Conservation (phyloP, 2,888 invertebrate species). For the Andricus quercusramuli region DNA sequence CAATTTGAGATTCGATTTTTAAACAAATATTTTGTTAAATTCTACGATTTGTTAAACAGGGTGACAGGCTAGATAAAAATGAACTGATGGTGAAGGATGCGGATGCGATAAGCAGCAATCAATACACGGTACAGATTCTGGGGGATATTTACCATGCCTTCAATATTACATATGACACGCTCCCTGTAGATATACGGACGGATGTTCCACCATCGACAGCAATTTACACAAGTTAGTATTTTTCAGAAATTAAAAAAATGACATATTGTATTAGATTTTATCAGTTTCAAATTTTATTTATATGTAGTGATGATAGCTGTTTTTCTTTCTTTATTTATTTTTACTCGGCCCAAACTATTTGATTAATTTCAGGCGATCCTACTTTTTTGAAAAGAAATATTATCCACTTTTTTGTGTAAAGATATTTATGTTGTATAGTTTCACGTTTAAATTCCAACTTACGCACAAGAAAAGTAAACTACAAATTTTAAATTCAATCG, state of each 20-base stretch:
- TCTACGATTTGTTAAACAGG: constrained; percentile 66
- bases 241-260: background rate
- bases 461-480: no score
- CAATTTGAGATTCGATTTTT: no score
- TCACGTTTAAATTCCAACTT: no score
- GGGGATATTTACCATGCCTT: constrained; percentile 75
- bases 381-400: no score
- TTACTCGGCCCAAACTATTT: no score
- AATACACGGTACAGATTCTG: constrained; percentile 74
- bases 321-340: no score
- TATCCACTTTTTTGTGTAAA: no score
- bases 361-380: no score
- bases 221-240: constrained; percentile 68
- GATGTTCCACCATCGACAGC: constrained; percentile 66
- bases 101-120: constrained; percentile 77
- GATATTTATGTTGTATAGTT: no score
- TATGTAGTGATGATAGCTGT: no score
- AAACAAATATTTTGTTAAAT: background rate
- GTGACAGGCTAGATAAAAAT: constrained; percentile 71
- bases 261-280: no score
- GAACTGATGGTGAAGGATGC: constrained; percentile 77
- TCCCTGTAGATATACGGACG: constrained; percentile 69
- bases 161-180: constrained; percentile 71
- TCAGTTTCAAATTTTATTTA: no score
- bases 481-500: background rate